A percentile compares a stretch with the other conserved stretches of the same genome.
Evolutionary conservation across 2,888 invertebrate genomes (phyloP).

Genomic region (Belgica antarctica): DNA sequence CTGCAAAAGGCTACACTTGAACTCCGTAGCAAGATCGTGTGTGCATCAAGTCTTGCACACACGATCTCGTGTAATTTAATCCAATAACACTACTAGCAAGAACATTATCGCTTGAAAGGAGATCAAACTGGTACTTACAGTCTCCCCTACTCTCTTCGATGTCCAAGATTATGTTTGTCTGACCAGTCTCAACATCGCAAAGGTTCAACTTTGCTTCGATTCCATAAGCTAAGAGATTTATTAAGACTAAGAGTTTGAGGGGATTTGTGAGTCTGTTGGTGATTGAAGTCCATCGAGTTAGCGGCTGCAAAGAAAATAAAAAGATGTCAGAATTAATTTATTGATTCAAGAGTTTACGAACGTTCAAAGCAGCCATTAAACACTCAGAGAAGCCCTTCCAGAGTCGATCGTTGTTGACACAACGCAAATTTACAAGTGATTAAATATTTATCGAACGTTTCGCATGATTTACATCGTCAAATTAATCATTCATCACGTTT

Average conservation of each 20-base stretch:
- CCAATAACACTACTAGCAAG: too few relatives aligned
- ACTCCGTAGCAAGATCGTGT: too few relatives aligned
- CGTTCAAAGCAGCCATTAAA: not conserved
- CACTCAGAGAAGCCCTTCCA: not conserved
- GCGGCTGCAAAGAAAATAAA: conserved; percentile 18
- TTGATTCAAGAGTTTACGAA: not conserved
- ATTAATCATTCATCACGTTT: not conserved
- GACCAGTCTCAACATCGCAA: conserved; percentile 84
- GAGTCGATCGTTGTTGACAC: not conserved
- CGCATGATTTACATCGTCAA: not conserved
- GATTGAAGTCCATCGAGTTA: conserved; percentile 18
- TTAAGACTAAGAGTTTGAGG: conserved; percentile 31
- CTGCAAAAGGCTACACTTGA: too few relatives aligned
- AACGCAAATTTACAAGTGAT: not conserved
- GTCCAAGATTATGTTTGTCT: conserved; percentile 85
- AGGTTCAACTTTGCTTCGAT: conserved; percentile 53
- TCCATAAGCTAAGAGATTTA: conserved; percentile 45
- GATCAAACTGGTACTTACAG: conserved; percentile 70
- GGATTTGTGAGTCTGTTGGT: not conserved
- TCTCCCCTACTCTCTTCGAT: conserved; percentile 83
- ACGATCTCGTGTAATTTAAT: too few relatives aligned
- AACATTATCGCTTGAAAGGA: too few relatives aligned
- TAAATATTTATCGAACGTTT: not conserved
- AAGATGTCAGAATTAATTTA: not conserved
- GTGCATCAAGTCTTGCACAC: too few relatives aligned